Percentiles rank a stretch among this genome's conserved stretches.
Conservation (phyloP, 37 sponge, comb jelly and placozoan genomes). For the Hexactinellida sp. region DNA sequence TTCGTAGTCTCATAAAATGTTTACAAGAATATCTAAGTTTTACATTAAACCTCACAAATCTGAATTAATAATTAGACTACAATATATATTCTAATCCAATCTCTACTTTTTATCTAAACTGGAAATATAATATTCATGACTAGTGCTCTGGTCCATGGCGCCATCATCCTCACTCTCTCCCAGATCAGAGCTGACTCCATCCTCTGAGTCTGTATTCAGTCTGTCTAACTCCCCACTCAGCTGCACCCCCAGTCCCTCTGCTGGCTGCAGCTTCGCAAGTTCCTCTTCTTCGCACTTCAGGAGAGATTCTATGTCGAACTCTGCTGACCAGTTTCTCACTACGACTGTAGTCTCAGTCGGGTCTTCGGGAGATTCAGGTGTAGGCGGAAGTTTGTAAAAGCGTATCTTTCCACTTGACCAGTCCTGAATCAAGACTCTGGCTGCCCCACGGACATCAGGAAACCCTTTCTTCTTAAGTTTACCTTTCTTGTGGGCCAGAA, state of each 20-base stretch:
- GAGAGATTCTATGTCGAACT: background rate
- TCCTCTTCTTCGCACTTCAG: background rate
- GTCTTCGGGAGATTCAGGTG: background rate
- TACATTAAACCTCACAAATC: too few species aligned
- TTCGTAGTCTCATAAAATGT: too few species aligned
- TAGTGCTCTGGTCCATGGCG: background rate
- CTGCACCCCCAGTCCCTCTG: background rate
- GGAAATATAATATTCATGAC: background rate
- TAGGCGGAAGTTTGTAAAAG: background rate
- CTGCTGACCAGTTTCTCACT: background rate
- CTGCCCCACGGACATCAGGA: background rate
- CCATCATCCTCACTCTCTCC: background rate
- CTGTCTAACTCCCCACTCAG: background rate
- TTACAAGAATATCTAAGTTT: too few species aligned
- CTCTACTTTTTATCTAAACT: background rate
- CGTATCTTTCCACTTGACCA: background rate
- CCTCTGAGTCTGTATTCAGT: background rate
- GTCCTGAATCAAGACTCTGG: background rate
- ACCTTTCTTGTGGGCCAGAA: background rate
- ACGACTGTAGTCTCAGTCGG: background rate
- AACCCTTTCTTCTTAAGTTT: background rate
- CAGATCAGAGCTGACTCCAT: background rate
- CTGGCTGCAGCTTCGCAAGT: background rate
- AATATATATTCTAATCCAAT: too few species aligned
- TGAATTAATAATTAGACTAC: too few species aligned